Base-by-base conservation (phyloP, 2,113 vertebrate genomes). In the Labrus mixtus region DNA sequence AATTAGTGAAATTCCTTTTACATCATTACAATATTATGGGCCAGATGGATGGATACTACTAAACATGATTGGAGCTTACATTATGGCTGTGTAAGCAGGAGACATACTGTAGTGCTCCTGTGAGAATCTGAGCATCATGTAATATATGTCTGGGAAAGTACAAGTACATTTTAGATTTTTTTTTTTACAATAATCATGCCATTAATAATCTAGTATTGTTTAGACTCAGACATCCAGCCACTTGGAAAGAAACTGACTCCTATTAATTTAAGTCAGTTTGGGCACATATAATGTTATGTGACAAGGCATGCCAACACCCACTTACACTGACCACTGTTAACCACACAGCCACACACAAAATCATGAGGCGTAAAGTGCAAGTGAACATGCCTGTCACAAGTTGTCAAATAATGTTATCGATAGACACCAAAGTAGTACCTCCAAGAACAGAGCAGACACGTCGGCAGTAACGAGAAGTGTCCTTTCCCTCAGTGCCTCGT, bases 301-400 rank as follows among this genome's bases (percentile, higher is more conserved):
- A 89, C 87, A 79, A 85, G 71, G 81, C 90, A 88, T 90, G 86
- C 87, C 78, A 63, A 90, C 83, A 89, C 90, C 83, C 81, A 86
- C 68, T 83, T 79, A 87, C 76, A 90, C 78, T 74, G 65, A 90
- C 85, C 88, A 90, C 81, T 85, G 74, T 88, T 82, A 60, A 90
- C 84, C 79, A 87, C 79, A 85, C 85, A 75, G 68, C 75, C 80
- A 85, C 86, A 91, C 81, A 87, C 81, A 89, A 79, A 82, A 67
- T 74, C 83, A 85, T 81, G 87, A 87, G 86, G 81, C 77, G 33
- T 85, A 83, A 85, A 87, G 84, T 88, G 88, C 88, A 90, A 86
- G 75, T 74, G 10, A 82, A 76, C 87, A 88, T 88, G 82, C 83
- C 88, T 75, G 80, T 74, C 86, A 90, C 74, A 81, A 84, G 73